phyloP scores from a whole-genome alignment of 2,888 invertebrate genomes.

The Morpho deidamia region DNA sequence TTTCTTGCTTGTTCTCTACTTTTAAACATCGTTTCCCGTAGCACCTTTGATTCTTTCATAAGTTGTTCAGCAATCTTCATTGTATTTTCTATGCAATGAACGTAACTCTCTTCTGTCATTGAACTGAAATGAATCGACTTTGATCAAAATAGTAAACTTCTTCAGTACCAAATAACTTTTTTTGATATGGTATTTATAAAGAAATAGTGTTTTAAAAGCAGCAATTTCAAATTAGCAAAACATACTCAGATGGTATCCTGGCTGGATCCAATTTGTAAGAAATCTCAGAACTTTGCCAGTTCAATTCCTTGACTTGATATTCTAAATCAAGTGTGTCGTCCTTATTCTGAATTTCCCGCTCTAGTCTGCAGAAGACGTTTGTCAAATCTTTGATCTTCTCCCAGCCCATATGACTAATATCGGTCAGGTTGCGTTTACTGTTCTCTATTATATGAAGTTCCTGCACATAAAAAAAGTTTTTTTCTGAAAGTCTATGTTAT shows the following conservation, averaged over 20 bases:
- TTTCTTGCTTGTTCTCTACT: slow-evolving; percentile 88
- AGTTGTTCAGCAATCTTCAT: slow-evolving; percentile 90
- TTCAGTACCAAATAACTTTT: too few species aligned
- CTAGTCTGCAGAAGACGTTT: slow-evolving; percentile 84
- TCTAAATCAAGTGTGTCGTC: slow-evolving; percentile 87
- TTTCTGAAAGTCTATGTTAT: too few species aligned
- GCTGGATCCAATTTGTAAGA: slow-evolving; percentile 90
- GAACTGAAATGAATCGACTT: slow-evolving; percentile 47
- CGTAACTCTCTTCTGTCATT: slow-evolving; percentile 90
- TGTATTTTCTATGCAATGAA: slow-evolving; percentile 87
- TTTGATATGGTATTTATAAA: too few species aligned
- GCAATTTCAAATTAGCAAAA: background rate
- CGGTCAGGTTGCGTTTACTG: slow-evolving; percentile 61
- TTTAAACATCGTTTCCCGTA: slow-evolving; percentile 88
- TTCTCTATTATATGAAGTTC: slow-evolving; percentile 69
- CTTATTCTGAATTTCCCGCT: slow-evolving; percentile 88
- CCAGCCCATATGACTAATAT: slow-evolving; percentile 81
- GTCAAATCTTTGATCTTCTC: slow-evolving; percentile 87
- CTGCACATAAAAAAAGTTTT: slow-evolving; percentile 23
- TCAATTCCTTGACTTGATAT: slow-evolving; percentile 84
- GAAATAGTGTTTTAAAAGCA: too few species aligned
- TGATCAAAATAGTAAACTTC: background rate
- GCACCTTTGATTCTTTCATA: slow-evolving; percentile 85
- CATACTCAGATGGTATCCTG: slow-evolving; percentile 84
- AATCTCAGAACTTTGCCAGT: slow-evolving; percentile 86